Percentiles rank a stretch among this genome's conserved stretches.
phyloP scores from a whole-genome alignment of 2,113 vertebrate species.

The Strix aluco region DNA sequence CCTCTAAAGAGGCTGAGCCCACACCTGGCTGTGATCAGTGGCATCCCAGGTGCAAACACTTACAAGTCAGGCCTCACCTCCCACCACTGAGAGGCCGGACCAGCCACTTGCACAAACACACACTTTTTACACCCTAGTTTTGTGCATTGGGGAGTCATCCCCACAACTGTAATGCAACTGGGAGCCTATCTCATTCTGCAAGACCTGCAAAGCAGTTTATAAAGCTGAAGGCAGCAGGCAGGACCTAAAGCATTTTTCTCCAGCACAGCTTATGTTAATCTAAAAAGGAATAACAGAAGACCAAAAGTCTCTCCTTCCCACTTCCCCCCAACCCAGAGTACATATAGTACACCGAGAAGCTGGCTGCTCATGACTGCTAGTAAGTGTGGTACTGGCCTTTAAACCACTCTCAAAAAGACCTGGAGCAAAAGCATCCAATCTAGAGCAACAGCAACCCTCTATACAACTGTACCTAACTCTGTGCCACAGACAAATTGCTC shows the following conservation, averaged over 20 bases:
- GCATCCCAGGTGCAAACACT: neutral
- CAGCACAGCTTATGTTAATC: neutral
- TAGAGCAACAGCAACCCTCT: neutral
- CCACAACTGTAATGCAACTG: neutral
- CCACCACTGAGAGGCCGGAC: neutral
- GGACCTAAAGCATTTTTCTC: neutral
- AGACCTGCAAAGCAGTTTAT: neutral
- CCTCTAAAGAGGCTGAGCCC: neutral
- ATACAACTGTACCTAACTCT: neutral
- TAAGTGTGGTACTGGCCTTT: neutral
- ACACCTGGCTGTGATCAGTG: neutral
- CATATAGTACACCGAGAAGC: neutral
- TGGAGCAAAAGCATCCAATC: neutral
- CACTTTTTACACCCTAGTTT: neutral
- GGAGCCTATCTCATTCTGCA: neutral
- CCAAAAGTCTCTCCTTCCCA: neutral
- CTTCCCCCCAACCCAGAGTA: neutral
- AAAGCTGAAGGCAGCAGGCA: neutral
- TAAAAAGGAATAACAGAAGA: neutral
- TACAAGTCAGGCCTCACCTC: neutral
- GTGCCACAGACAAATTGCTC: neutral
- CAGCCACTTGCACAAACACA: neutral
- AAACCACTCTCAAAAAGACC: neutral
- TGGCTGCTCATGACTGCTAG: neutral
- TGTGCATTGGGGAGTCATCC: neutral